phyloP scores from a whole-genome alignment of 2,888 invertebrate species.

The Polylopha cassiicola region DNA sequence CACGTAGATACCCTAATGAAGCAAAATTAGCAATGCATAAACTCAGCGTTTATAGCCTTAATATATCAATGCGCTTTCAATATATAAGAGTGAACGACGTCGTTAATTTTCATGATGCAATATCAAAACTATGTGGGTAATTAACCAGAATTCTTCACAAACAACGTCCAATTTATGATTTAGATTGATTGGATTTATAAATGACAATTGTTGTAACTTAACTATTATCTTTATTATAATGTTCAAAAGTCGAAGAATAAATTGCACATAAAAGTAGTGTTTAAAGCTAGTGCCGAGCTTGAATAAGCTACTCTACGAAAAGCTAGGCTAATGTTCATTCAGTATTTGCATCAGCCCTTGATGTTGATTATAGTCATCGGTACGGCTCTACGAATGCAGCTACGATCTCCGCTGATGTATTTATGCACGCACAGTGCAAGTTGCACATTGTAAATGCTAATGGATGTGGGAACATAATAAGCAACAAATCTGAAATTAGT shows the following conservation, averaged over 20 bases:
- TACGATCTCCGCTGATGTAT: constrained; percentile 43
- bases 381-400: constrained; percentile 44
- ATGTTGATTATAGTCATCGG: constrained; percentile 63
- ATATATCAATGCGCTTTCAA: neutral
- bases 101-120: constrained; percentile 8
- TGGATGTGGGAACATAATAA: constrained; percentile 23
- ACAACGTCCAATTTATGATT: no score
- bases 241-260: no score
- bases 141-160: no score
- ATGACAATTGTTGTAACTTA: no score
- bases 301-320: constrained; percentile 44
- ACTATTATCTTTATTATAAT: no score
- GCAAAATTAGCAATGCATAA: no score
- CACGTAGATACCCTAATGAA: constrained; percentile 5
- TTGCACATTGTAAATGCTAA: constrained; percentile 20
- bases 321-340: constrained; percentile 56
- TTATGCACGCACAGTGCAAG: constrained; percentile 45
- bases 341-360: constrained; percentile 54
- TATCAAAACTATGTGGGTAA: no score
- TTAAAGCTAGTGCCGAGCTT: constrained; percentile 25
- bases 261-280: constrained; percentile 3
- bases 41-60: no score
- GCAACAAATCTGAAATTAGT: constrained; percentile 17
- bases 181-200: no score
- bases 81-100: constrained; percentile 9